Evolutionary conservation across 2,888 invertebrate species (phyloP).

Genomic region (Mesoligia furuncula): DNA sequence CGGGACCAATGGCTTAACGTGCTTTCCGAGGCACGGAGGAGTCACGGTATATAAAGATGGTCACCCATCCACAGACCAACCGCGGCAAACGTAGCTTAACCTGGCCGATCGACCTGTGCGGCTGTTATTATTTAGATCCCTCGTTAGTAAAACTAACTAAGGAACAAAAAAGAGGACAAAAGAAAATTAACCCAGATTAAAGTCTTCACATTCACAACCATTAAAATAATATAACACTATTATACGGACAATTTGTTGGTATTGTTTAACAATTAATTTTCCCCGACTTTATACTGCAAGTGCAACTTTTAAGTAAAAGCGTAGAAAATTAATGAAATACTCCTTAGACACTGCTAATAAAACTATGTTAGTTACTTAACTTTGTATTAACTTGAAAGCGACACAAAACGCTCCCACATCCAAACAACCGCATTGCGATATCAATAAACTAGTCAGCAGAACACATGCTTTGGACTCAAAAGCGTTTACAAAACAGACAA

Average conservation of each 20-base stretch:
- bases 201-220: no score
- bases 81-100: no score
- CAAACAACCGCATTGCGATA: conserved; percentile 33
- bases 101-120: no score
- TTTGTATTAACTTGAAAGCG: conserved; percentile 7
- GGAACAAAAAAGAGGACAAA: no score
- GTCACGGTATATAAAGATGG: no score
- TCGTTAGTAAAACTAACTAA: no score
- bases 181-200: no score
- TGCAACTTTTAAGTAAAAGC: background rate
- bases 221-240: no score
- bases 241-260: background rate
- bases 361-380: background rate
- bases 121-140: no score
- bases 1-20: no score
- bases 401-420: background rate
- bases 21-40: no score
- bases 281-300: background rate
- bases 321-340: background rate
- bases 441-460: conserved; percentile 39
- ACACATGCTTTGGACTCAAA: conserved; percentile 23
- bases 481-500: conserved; percentile 38
- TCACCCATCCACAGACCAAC: no score
- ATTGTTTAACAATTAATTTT: background rate
- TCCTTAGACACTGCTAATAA: background rate